Base-by-base conservation (phyloP, 2,888 invertebrate genomes). In the Eilema griseolum region DNA sequence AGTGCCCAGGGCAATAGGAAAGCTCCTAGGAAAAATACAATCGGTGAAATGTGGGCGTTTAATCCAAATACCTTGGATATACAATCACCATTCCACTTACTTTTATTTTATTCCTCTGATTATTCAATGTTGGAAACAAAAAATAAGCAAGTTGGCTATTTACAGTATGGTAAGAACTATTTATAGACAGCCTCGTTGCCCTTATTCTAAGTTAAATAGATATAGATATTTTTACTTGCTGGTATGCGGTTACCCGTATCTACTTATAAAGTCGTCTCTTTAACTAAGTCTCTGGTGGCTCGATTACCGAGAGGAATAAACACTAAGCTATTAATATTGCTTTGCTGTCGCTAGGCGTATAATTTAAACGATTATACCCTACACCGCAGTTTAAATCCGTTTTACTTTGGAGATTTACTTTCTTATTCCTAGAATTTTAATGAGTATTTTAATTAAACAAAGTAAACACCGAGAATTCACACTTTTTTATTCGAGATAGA, bases 181-280 rank as follows among this genome's bases (percentile, higher is more conserved):
- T 66, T 62, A 66, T 62, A 66, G 62, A 66, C 24, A 31, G 20
- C 66, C 16, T 41, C 41, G 16, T 61, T 66, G 41, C 28, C 60
- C 41, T 66, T 66, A 7, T 46, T 20, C 41, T 46, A 16, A 20
- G 46, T 41, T 41, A 41, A 41, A 46, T 41, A 41, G 16, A 46
- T 46, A 46, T 46, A 46, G 20, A 16, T 46, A 1, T 20, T 46
- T 20, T 46, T 20, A 7, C 20, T 46, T 46, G 46, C 1, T 46
- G 46, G 20, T 7, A 46, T 46, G 20, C 46, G 46, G 20, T 46
- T 16, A 16, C 46, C 46, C 7, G 20, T 46, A n/a, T n/a, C n/a
- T n/a, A 46, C 20, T 46, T 46, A 46, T 20, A 20, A 20, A 20
- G 46, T 20, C 20, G 20, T 20, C 20, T 20, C 0, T 20, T 20